Conservation (phyloP, 2,113 vertebrate genomes). For the Emydocephalus ijimae region DNA sequence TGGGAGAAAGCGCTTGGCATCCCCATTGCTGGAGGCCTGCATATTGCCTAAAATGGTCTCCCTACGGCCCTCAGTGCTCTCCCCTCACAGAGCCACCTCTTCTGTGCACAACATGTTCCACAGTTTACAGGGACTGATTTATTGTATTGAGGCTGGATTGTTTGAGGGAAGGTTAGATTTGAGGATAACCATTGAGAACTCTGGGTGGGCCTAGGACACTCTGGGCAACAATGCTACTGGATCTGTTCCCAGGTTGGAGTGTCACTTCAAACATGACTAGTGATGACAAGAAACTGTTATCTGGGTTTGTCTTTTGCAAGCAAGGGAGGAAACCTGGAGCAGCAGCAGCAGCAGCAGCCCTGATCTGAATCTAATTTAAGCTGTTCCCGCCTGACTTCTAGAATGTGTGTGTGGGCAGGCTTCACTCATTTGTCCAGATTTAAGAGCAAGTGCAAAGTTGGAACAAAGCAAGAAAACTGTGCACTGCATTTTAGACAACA, state of each 20-base stretch:
- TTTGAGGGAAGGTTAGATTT: neutral
- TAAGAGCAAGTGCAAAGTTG: neutral
- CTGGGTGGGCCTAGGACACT: constrained; percentile 5
- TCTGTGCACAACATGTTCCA: neutral
- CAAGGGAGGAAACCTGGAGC: neutral
- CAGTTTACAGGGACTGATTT: constrained; percentile 3
- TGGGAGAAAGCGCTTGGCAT: neutral
- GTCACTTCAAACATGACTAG: neutral
- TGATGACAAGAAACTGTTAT: neutral
- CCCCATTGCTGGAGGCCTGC: neutral
- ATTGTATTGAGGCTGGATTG: neutral
- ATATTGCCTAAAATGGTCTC: constrained; percentile 61
- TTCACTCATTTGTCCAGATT: neutral
- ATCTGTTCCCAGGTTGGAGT: neutral
- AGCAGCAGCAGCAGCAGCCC: neutral
- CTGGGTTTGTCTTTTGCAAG: neutral
- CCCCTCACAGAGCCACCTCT: neutral
- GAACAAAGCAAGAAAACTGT: neutral
- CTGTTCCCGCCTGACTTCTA: neutral
- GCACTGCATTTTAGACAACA: neutral
- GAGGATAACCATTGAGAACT: neutral
- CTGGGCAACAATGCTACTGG: constrained; percentile 15
- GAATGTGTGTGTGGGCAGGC: neutral
- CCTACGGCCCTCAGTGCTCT: fast-evolving
- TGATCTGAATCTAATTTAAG: neutral